phyloP scores from a whole-genome alignment of 64 coral and sea anemone genomes.

The Catalaphyllia jardinei region DNA sequence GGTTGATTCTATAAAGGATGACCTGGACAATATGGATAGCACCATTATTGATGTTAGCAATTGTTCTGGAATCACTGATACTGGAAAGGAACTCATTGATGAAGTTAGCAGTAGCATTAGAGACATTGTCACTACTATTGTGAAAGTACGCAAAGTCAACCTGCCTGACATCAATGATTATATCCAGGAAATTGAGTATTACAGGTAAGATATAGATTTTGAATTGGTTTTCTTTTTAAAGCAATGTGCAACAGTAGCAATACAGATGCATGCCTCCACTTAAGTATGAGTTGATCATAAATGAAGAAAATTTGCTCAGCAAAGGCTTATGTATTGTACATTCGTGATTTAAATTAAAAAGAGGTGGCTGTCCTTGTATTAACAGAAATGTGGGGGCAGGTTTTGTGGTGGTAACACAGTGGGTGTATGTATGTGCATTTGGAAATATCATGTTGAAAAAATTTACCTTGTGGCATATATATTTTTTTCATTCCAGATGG shows the following conservation, averaged over 20 bases:
- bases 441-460: too few relatives aligned
- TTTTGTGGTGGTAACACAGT: too few relatives aligned
- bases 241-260: too few relatives aligned
- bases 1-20: conserved; percentile 25
- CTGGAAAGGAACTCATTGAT: background rate
- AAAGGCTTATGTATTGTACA: too few relatives aligned
- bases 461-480: background rate
- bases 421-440: too few relatives aligned
- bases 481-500: background rate
- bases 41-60: background rate
- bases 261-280: too few relatives aligned
- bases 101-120: background rate
- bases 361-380: too few relatives aligned
- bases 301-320: too few relatives aligned
- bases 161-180: background rate
- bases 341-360: too few relatives aligned
- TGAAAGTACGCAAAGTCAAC: conserved; percentile 23
- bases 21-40: conserved; percentile 11
- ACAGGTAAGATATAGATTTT: background rate
- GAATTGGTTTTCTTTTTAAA: background rate
- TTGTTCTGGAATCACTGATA: background rate
- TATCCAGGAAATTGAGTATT: conserved; percentile 23
- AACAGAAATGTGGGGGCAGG: too few relatives aligned
- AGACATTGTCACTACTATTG: background rate
- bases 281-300: too few relatives aligned